These are phyloP conservation scores for Melanocharis versteri DNA, from an alignment of 2,113 vertebrate genomes.

Conservation along the genomic window DNA sequence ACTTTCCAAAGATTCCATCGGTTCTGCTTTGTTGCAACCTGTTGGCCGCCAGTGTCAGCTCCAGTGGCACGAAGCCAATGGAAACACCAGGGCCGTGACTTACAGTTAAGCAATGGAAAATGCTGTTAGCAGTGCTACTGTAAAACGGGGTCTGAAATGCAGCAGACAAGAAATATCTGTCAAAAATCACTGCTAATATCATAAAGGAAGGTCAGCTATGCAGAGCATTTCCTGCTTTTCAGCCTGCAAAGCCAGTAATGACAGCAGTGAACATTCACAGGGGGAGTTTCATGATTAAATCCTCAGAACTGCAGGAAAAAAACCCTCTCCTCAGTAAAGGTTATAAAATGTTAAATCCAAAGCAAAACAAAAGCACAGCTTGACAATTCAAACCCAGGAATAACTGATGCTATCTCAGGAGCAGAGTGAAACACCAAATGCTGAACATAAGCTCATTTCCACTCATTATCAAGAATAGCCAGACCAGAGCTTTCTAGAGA, in stretches of 20 bases:
- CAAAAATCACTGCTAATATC: constrained; percentile 45
- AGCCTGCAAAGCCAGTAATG: constrained; percentile 41
- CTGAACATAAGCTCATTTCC: not conserved
- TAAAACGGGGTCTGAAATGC: not conserved
- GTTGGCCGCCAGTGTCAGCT: not conserved
- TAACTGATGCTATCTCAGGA: not conserved
- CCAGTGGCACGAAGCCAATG: not conserved
- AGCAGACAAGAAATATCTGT: not conserved
- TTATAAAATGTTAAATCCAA: not conserved
- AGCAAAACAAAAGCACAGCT: not conserved
- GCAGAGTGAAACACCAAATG: not conserved
- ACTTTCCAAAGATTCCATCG: not conserved
- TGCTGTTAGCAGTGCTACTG: not conserved
- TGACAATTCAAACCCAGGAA: not conserved
- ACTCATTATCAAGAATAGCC: not conserved
- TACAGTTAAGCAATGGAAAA: constrained; percentile 3
- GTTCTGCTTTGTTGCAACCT: not conserved
- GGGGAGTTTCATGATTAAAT: not conserved
- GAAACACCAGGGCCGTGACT: not conserved
- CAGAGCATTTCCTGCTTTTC: constrained; percentile 71
- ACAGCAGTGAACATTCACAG: constrained; percentile 21
- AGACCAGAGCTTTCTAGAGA: not conserved
- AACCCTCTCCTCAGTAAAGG: not conserved
- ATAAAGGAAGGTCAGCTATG: constrained; percentile 59
- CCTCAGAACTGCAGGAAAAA: not conserved